Conservation (phyloP, 1,140 invertebrate species). For the Magallana gigas region DNA sequence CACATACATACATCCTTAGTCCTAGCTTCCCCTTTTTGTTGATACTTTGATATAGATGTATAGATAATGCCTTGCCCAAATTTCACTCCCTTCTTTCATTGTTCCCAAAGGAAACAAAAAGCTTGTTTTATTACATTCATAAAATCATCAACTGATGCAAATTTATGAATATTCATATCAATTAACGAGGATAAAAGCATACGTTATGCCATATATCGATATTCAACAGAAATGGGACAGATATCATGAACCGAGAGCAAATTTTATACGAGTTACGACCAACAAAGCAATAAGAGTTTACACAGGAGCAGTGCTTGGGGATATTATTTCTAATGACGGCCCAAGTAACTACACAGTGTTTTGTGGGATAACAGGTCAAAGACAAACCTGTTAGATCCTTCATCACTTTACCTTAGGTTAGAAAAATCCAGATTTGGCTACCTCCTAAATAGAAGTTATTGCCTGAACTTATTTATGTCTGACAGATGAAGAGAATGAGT, state of each 20-base stretch:
- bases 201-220: background rate
- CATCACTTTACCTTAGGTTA: background rate
- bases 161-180: constrained; percentile 13
- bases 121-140: background rate
- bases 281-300: background rate
- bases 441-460: background rate
- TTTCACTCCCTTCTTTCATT: too few relatives aligned
- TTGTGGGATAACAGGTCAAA: background rate
- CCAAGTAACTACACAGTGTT: background rate
- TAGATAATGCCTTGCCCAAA: too few relatives aligned
- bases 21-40: too few relatives aligned
- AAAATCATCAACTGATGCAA: background rate
- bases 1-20: too few relatives aligned
- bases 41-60: too few relatives aligned
- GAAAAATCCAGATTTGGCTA: background rate
- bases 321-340: background rate
- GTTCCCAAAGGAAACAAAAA: too few relatives aligned
- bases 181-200: background rate
- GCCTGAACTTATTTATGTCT: background rate
- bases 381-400: background rate
- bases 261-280: background rate
- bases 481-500: too few relatives aligned
- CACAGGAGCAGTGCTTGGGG: background rate
- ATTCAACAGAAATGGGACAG: background rate
- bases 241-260: background rate